A percentile compares a stretch with the other conserved stretches of the same genome.
Conservation (phyloP, 2,888 invertebrate species). For the Hypolimnas misippus region DNA sequence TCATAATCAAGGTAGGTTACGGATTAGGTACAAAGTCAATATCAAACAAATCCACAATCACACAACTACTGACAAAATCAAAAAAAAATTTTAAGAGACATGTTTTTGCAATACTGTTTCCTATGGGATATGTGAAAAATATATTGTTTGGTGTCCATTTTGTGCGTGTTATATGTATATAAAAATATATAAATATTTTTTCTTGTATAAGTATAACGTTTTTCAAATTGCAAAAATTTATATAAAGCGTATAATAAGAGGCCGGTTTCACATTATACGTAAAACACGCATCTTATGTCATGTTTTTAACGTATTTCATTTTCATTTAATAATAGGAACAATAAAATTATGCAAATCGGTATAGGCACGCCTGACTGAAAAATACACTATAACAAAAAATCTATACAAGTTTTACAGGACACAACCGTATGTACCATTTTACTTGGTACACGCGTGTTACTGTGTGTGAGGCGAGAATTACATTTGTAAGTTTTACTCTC, state of each 20-base stretch:
- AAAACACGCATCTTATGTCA: conserved; percentile 14
- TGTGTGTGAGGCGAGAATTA: too few species aligned
- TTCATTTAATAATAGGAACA: conserved; percentile 47
- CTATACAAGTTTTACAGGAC: not conserved
- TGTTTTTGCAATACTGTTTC: not conserved
- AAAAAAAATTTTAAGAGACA: conserved; percentile 6
- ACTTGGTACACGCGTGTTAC: too few species aligned
- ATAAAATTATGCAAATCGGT: conserved; percentile 2
- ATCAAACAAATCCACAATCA: conserved; percentile 28
- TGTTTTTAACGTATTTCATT: conserved; percentile 21
- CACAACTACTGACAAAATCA: conserved; percentile 33
- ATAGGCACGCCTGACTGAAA: not conserved
- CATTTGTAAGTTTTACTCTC: too few species aligned
- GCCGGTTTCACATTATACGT: not conserved
- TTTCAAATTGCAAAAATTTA: conserved; percentile 7
- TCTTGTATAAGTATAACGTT: not conserved
- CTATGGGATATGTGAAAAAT: not conserved
- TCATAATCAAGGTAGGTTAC: conserved; percentile 68
- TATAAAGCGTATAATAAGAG: conserved; percentile 6
- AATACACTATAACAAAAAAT: not conserved
- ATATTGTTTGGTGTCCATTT: not conserved
- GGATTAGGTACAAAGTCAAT: conserved; percentile 27
- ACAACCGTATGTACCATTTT: too few species aligned
- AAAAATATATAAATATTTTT: not conserved
- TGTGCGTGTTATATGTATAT: conserved; percentile 6